Evolutionary conservation across 1,140 invertebrate species (phyloP).

Genomic region (Himalopsyche phryganea): DNA sequence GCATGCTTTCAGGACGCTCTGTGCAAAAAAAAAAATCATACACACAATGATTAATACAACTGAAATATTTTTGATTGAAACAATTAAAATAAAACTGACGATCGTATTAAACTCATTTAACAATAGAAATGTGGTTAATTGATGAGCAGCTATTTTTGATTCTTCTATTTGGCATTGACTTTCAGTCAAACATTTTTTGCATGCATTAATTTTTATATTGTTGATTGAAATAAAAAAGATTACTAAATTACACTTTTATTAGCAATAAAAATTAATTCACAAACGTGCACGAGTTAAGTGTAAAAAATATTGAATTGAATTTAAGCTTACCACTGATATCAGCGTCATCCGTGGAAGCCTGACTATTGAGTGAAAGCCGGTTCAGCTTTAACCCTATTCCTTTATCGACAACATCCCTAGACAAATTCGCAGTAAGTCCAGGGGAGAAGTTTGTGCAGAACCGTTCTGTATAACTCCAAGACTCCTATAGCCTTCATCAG

Average conservation of each 20-base stretch:
- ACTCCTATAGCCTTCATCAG: conserved; percentile 82
- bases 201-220: too few species aligned
- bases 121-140: too few species aligned
- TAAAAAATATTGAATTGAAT: not conserved
- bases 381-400: conserved; percentile 53
- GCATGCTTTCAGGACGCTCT: conserved; percentile 25
- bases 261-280: not conserved
- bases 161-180: too few species aligned
- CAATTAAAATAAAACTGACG: too few species aligned
- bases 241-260: too few species aligned
- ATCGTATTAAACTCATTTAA: too few species aligned
- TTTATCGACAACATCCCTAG: conserved; percentile 38
- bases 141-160: too few species aligned
- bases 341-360: conserved; percentile 64
- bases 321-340: conserved; percentile 59
- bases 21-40: conserved; percentile 13
- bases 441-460: conserved; percentile 47
- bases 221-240: too few species aligned
- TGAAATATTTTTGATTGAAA: too few species aligned
- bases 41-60: too few species aligned
- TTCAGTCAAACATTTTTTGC: too few species aligned
- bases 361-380: conserved; percentile 61
- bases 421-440: conserved; percentile 25
- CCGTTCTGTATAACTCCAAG: conserved; percentile 63
- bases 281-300: not conserved